Evolutionary conservation across 2,888 invertebrate species (phyloP), one percentile per base, ranked within the genome.

Genomic region (Eurois occulta): DNA sequence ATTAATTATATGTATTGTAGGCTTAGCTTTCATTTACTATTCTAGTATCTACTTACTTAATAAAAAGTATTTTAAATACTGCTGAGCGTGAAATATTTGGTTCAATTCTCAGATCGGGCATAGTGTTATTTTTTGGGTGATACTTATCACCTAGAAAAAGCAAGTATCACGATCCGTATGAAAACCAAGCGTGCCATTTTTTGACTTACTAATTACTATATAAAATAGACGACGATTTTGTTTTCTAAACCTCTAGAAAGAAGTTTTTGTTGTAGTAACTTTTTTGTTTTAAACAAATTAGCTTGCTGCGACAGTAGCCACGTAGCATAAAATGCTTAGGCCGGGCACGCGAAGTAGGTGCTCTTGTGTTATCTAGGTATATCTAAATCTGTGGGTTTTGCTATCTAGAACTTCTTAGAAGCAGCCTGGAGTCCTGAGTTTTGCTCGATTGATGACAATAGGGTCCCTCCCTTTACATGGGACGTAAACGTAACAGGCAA

Each of bases 1-100:
- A 41, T 52, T 60, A 13, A 13, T 41, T 38, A 38, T 21, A 10
- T 4, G 18, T 60, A 32, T 58, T 35, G 13, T 32, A 77, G 52
- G 41, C 28, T 83, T 52, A 66, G 35, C 46, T 66, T 58, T 46
- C 67, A 68, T 80, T 68, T 67, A 76, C 38, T 62, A 41, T 74
- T 55, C 46, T 38, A 35, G 28, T 71, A 62, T 46, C 13, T 5
- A 60, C 28, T 28, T 32, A 77, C 8, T 38, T 28, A n/a, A 2
- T 38, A 35, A 62, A n/a, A 21, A 6, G 21, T 46, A 21, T 65
- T 28, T 48, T 28, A 8, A 18, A 43, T 62, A 62, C 62, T 35
- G 5, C 62, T 35, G 32, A 6, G 64, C 6, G 3, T 24, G 4
- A 1, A 6, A 11, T 24, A 35, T 21, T 62, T 4, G 62, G 35